Evolutionary conservation across 2,113 vertebrate species (phyloP).

Genomic region (Chinchilla lanigera): DNA sequence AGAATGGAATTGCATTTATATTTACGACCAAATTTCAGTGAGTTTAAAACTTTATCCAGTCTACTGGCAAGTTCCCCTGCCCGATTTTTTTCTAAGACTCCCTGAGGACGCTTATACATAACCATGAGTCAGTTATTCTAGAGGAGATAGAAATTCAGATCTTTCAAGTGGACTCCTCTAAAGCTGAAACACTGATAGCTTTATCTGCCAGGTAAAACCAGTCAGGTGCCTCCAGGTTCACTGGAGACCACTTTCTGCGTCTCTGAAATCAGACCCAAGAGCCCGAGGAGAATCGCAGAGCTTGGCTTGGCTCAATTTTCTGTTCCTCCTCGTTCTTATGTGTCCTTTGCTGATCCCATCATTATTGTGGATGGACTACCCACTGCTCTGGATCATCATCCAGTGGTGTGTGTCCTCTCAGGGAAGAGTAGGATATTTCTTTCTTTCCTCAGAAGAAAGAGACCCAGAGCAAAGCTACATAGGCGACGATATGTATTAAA

Average conservation of each 20-base stretch:
- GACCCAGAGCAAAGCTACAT: neutral
- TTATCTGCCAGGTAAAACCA: neutral
- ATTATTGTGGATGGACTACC: neutral
- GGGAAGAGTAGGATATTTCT: neutral
- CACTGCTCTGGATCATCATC: neutral
- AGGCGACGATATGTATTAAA: neutral
- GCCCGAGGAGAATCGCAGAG: neutral
- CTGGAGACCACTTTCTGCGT: neutral
- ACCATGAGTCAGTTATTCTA: conserved; percentile 7
- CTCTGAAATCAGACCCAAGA: neutral
- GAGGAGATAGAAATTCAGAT: conserved; percentile 32
- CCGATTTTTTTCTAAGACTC: conserved; percentile 51
- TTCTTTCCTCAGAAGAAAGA: neutral
- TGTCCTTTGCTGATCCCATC: neutral
- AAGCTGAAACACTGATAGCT: neutral
- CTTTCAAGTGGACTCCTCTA: neutral
- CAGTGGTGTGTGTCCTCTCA: neutral
- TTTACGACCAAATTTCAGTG: conserved; percentile 64
- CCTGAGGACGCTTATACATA: neutral
- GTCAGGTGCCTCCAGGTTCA: neutral
- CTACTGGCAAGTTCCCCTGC: conserved; percentile 50
- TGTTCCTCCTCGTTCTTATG: neutral
- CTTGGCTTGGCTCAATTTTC: neutral
- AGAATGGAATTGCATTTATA: conserved; percentile 69
- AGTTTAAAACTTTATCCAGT: conserved; percentile 50